Evolutionary conservation across 2,888 invertebrate genomes (phyloP).

Genomic region (Leptodirus hochenwartii): DNA sequence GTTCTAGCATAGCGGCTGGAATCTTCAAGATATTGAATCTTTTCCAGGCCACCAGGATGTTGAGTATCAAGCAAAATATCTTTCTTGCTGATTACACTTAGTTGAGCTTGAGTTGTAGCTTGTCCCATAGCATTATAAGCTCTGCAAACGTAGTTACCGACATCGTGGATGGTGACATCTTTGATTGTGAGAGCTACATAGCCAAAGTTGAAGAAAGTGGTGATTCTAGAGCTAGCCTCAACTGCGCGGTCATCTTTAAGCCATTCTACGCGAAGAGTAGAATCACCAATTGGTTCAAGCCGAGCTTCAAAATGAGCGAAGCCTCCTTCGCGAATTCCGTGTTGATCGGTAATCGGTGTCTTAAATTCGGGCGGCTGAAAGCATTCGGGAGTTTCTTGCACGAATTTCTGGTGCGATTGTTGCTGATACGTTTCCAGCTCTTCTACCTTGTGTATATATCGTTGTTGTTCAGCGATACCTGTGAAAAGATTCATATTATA

Average conservation of each 20-base stretch:
- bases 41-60: conserved; percentile 80
- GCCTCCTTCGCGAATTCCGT: conserved; percentile 75
- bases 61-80: conserved; percentile 79
- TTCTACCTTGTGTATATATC: conserved; percentile 83
- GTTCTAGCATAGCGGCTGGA: conserved; percentile 49
- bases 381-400: conserved; percentile 64
- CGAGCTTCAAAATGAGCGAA: conserved; percentile 93
- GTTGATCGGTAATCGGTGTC: conserved; percentile 74
- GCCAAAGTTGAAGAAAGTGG: conserved; percentile 86
- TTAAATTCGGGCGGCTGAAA: conserved; percentile 71
- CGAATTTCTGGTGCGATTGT: conserved; percentile 61
- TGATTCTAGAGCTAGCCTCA: conserved; percentile 84
- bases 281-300: conserved; percentile 82
- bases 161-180: conserved; percentile 76
- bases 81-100: conserved; percentile 70
- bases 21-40: conserved; percentile 82
- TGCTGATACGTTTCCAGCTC: conserved; percentile 78
- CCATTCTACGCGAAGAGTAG: conserved; percentile 82
- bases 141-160: conserved; percentile 74
- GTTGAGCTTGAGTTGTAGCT: conserved; percentile 62
- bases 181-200: conserved; percentile 89
- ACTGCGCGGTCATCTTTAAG: conserved; percentile 77
- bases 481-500: too few relatives aligned
- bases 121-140: conserved; percentile 78
- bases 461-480: conserved; percentile 62